Percentiles rank a stretch among this genome's conserved stretches.
These are phyloP conservation scores for Mythimna impura DNA, from an alignment of 2,888 invertebrate genomes.

Conservation along the genomic window DNA sequence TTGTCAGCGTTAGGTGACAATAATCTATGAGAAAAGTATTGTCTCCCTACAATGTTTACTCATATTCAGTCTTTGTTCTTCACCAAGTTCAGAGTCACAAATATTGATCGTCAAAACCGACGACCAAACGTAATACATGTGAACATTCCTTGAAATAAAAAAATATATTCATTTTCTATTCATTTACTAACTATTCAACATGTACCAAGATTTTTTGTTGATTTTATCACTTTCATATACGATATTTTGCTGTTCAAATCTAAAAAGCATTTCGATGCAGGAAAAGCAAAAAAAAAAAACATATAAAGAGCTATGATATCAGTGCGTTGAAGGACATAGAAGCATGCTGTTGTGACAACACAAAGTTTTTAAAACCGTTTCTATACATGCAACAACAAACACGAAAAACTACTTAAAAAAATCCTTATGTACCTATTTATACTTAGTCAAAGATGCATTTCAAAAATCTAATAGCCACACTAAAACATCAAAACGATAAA, in stretches of 20 bases:
- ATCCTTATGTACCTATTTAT: slow-evolving; percentile 46
- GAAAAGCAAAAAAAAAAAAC: slow-evolving; percentile 79
- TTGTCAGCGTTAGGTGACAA: not conserved
- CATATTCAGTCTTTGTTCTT: slow-evolving; percentile 3
- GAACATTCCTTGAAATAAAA: slow-evolving; percentile 85
- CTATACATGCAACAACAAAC: slow-evolving; percentile 68
- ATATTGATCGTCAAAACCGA: slow-evolving; percentile 69
- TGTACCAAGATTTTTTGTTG: slow-evolving; percentile 81
- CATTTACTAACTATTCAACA: slow-evolving; percentile 68
- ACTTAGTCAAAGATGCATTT: slow-evolving; percentile 46
- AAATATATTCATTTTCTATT: slow-evolving; percentile 77
- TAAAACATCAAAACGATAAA: slow-evolving; percentile 61
- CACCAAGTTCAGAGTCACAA: slow-evolving; percentile 73
- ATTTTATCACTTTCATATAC: slow-evolving; percentile 72
- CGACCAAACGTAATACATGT: slow-evolving; percentile 80
- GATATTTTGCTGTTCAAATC: slow-evolving; percentile 83
- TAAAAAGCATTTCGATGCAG: slow-evolving; percentile 79
- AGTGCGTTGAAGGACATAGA: slow-evolving; percentile 88
- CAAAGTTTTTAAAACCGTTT: slow-evolving; percentile 58
- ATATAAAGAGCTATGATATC: slow-evolving; percentile 82
- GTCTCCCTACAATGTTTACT: slow-evolving; percentile 24
- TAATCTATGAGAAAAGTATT: slow-evolving; percentile 10
- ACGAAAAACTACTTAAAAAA: slow-evolving; percentile 50
- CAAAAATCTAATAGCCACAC: slow-evolving; percentile 58
- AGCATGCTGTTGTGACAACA: slow-evolving; percentile 80